These are phyloP conservation scores for Papilio protenor DNA, from an alignment of 2,888 invertebrate species.

Conservation along the genomic window DNA sequence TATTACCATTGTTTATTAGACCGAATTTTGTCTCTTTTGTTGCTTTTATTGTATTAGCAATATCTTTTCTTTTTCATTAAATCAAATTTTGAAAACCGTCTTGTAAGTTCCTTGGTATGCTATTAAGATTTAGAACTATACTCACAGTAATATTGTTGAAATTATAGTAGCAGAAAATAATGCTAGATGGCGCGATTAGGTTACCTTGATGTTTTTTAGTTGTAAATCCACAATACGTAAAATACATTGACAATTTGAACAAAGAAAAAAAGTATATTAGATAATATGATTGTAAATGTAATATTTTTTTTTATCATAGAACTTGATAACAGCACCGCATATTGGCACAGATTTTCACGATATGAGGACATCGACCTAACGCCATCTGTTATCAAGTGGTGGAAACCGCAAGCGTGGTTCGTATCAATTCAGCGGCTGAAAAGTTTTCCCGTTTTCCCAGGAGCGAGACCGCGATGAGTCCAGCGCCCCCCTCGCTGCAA, in stretches of 20 bases:
- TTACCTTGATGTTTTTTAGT: neutral
- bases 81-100: too few species aligned
- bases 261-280: neutral
- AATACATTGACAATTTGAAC: neutral
- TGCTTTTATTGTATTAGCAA: neutral
- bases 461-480: slow-evolving; percentile 79
- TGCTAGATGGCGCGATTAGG: neutral
- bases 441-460: slow-evolving; percentile 81
- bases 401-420: slow-evolving; percentile 66
- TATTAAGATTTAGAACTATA: neutral
- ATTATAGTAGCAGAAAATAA: neutral
- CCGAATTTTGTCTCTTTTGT: neutral
- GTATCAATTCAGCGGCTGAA: slow-evolving; percentile 70
- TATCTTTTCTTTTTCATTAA: too few species aligned
- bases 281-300: neutral
- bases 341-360: slow-evolving; percentile 38
- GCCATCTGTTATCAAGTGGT: slow-evolving; percentile 76
- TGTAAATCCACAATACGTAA: neutral
- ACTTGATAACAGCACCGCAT: slow-evolving; percentile 26
- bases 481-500: slow-evolving; percentile 73
- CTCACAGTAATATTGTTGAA: neutral
- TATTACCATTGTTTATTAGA: neutral
- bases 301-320: neutral
- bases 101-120: too few species aligned
- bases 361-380: slow-evolving; percentile 54